Conservation (phyloP, 2,888 invertebrate species). For the Cheilosia vernalis region DNA sequence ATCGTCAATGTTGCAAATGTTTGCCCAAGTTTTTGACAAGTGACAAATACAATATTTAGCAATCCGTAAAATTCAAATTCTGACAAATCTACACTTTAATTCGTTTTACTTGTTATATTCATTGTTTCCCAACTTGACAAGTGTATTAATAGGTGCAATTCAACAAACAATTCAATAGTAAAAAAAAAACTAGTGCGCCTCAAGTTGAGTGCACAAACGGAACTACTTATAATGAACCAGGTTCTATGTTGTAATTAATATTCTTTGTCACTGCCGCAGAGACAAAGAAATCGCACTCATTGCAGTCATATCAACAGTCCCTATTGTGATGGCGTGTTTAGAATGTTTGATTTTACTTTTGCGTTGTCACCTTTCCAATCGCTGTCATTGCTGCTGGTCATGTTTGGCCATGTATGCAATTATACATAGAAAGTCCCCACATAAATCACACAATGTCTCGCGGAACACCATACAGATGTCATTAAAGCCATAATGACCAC, state of each 20-base stretch:
- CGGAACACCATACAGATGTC: conserved; percentile 54
- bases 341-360: conserved; percentile 33
- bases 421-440: conserved; percentile 38
- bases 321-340: conserved; percentile 20
- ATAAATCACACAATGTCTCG: conserved; percentile 45
- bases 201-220: no score
- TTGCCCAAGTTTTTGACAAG: no score
- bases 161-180: no score
- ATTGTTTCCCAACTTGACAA: no score
- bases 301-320: conserved; percentile 31
- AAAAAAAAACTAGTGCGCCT: no score
- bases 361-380: conserved; percentile 10
- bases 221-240: no score
- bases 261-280: background rate
- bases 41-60: background rate
- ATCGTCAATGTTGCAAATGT: no score
- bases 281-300: conserved; percentile 4
- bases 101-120: no score
- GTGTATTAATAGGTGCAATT: no score
- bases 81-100: no score
- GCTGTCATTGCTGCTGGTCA: conserved; percentile 6
- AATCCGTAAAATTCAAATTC: no score
- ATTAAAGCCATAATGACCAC: conserved; percentile 49
- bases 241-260: background rate
- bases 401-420: conserved; percentile 16